Base-by-base conservation (phyloP, 2,113 vertebrate genomes). In the Phaetusa simplex region DNA sequence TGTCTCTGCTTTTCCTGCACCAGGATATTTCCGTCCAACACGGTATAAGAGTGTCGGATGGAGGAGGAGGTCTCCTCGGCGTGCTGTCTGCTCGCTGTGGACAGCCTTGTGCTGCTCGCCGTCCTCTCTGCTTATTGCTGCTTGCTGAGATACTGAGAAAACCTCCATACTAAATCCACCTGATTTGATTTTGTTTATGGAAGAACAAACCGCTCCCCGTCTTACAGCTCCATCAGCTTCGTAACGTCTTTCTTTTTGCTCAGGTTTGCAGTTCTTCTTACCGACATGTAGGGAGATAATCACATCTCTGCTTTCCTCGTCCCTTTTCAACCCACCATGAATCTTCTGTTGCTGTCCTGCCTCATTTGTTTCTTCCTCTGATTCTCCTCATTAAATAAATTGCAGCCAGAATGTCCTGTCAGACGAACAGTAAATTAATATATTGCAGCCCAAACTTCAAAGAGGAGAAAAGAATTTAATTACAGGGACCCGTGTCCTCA, bases 361-460 rank as follows among this genome's bases (percentile, higher is more conserved):
- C 53, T 96, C 77, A 42, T 97, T 93, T 97, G 65, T 88, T 95
- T 91, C 94, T 89, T 71, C 30, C 49, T 93, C 65, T 95, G 62
- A 79, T 85, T 92, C 66, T 82, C 36, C 80, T 95, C 91, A 82
- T 95, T 96, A 97, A 94, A 91, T 85, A 95, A 97, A 94, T 89
- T 96, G 61, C 83, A 77, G 36, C 27, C 73, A 61, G 92, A 95
- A 84, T 56, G 42, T 92, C 56, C 91, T 86, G 80, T 93, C 92
- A 96, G 86, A 92, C 0, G 11, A 92, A 69, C 9, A 52, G 47
- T 76, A 91, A 92, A 95, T 97, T 64, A 90, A 86, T 91, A 82
- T 74, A 67, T 79, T 86, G 77, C 45, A 86, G 69, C 52, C 83
- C 30, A 59, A 89, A 89, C 65, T 92, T 92, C 77, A 91, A 92